Base-by-base conservation (phyloP, 2,113 vertebrate genomes). In the Arvicanthis niloticus region DNA sequence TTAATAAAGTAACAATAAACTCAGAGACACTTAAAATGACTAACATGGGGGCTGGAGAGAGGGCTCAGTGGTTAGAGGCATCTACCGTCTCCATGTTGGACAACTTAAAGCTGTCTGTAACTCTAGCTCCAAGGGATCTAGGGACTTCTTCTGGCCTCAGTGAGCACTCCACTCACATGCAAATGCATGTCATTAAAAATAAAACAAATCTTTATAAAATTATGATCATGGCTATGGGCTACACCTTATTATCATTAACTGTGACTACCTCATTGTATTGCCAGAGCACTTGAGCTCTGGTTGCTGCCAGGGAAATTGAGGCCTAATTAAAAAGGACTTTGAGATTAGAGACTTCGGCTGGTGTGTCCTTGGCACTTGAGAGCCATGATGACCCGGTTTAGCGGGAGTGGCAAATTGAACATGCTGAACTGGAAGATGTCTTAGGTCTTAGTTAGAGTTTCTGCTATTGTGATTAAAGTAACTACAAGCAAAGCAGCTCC, bases 1-100 rank as follows among this genome's bases (percentile, higher is more conserved):
- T 96, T 96, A 95, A 96, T 70, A 72, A 93, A 89, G 94, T 93
- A 94, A 92, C 84, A 84, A 37, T 81, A 90, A 90, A 75, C 81
- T 73, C 58, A 9, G 67, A 96, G 91, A 70, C 42, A n/a, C 24
- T 88, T 68, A 15, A 77, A 31, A 56, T 95, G 97, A 60, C 62
- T 5, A 67, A 67, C 29, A 7, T 37, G 42, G 42, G 4, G 31
- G 29, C 42, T 86, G 19, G 29, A 86, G 62, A 68, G 42, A 37
- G 68, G 29, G 17, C 62, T 24, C 62, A 68, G 62, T 87, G 62
- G 84, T 51, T 37, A 68, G 42, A 19, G 13, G 0, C 1, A 3
- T 45, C 45, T 51, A 48, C 19, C 37, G 84, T 11, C 24, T 9
- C 42, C 5, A 0, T 6, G 29, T 21, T 68, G 17, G 19, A 34